Percentiles rank a stretch among this genome's conserved stretches.
phyloP scores from a whole-genome alignment of 2,888 invertebrate genomes.

The Unio pictorum region DNA sequence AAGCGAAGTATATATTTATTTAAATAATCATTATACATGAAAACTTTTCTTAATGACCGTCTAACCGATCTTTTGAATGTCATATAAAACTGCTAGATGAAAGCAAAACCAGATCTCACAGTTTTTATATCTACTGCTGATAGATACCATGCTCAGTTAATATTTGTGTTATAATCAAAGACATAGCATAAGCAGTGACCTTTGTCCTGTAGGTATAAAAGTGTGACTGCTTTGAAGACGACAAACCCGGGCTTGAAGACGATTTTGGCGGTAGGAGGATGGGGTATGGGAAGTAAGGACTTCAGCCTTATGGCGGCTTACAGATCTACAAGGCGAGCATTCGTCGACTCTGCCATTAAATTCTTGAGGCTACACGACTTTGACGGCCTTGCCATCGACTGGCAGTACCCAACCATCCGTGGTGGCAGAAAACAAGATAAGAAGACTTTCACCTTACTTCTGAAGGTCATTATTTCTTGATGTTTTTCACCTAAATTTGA shows the following conservation, averaged over 20 bases:
- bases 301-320: slow-evolving; percentile 29
- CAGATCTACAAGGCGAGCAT: slow-evolving; percentile 11
- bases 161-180: no score
- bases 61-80: no score
- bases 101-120: no score
- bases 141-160: no score
- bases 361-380: slow-evolving; percentile 26
- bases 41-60: no score
- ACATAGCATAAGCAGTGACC: no score
- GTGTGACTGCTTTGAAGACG: slow-evolving; percentile 26
- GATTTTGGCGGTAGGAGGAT: slow-evolving; percentile 88
- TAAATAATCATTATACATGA: no score
- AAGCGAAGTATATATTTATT: no score
- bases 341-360: slow-evolving; percentile 17
- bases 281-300: slow-evolving; percentile 88
- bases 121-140: no score
- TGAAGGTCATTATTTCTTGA: slow-evolving; percentile 14
- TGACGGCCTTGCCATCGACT: slow-evolving; percentile 34
- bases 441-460: slow-evolving; percentile 22
- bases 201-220: slow-evolving; percentile 12
- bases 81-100: no score
- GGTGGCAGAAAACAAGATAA: slow-evolving; percentile 21
- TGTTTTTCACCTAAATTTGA: no score
- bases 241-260: slow-evolving; percentile 80
- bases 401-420: slow-evolving; percentile 34